phyloP scores from a whole-genome alignment of 2,797 vertebrate genomes.

The Rhynchonycteris naso region DNA sequence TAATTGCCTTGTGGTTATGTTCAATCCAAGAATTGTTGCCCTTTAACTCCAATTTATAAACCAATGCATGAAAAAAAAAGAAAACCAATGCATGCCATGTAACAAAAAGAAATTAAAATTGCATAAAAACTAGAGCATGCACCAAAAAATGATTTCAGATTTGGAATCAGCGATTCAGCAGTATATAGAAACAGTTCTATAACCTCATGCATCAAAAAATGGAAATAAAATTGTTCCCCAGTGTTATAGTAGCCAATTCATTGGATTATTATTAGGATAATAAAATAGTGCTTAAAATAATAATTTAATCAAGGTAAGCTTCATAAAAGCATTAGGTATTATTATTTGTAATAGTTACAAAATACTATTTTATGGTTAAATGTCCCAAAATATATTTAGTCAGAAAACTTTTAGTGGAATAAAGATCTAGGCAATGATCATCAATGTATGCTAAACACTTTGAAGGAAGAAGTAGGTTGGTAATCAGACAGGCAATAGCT shows the following conservation, averaged over 20 bases:
- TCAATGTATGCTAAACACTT: neutral
- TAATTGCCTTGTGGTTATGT: too few relatives aligned
- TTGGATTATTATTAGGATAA: neutral
- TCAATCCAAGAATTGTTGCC: too few relatives aligned
- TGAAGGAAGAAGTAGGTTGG: neutral
- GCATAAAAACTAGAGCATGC: too few relatives aligned
- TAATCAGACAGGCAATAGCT: neutral
- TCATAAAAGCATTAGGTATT: neutral
- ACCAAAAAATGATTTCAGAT: too few relatives aligned
- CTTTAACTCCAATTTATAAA: too few relatives aligned
- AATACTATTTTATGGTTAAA: neutral
- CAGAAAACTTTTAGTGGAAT: neutral
- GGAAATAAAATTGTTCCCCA: too few relatives aligned
- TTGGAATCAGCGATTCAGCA: too few relatives aligned
- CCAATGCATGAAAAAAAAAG: too few relatives aligned
- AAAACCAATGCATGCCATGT: too few relatives aligned
- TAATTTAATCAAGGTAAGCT: neutral
- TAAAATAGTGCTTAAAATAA: neutral
- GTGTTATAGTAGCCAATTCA: neutral
- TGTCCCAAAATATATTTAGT: neutral
- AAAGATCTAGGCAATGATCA: neutral
- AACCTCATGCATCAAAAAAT: too few relatives aligned
- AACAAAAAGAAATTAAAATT: too few relatives aligned
- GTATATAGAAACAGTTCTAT: too few relatives aligned
- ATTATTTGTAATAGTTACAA: conserved; percentile 1